Evolutionary conservation across 2,888 invertebrate genomes (phyloP).

Genomic region (Mellilla xanthometata): DNA sequence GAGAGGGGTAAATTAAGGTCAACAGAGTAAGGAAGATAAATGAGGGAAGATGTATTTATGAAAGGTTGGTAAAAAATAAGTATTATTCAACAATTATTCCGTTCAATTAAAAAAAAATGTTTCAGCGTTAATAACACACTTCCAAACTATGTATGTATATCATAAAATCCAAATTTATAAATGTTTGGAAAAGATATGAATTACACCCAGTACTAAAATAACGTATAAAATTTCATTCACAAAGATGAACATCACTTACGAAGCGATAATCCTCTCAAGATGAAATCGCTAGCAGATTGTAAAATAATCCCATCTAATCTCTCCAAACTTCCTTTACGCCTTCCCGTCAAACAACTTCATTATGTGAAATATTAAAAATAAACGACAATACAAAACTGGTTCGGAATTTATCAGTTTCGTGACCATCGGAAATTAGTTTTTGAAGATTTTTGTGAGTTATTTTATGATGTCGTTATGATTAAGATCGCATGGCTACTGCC

Average conservation of each 20-base stretch:
- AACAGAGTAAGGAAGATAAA: too few species aligned
- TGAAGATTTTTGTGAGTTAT: conserved; percentile 35
- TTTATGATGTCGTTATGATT: conserved; percentile 47
- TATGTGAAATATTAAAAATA: conserved; percentile 37
- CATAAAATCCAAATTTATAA: too few species aligned
- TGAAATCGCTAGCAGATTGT: conserved; percentile 11
- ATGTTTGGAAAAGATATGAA: too few species aligned
- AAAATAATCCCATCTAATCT: conserved; percentile 25
- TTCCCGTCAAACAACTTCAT: conserved; percentile 22
- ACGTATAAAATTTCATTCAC: too few species aligned
- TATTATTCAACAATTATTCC: too few species aligned
- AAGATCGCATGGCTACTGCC: conserved; percentile 40
- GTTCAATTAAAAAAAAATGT: too few species aligned
- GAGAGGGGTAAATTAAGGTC: too few species aligned
- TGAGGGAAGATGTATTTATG: too few species aligned
- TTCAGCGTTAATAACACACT: too few species aligned
- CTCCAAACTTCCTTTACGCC: conserved; percentile 9
- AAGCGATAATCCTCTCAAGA: conserved; percentile 6
- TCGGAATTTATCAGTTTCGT: conserved; percentile 30
- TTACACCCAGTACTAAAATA: too few species aligned
- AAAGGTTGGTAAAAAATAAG: too few species aligned
- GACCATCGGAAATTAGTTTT: conserved; percentile 48
- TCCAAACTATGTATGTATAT: too few species aligned
- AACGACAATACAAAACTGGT: conserved; percentile 37
- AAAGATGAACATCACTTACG: not conserved